Conservation (phyloP, 2,797 vertebrate genomes). For the Podarcis siculus region DNA sequence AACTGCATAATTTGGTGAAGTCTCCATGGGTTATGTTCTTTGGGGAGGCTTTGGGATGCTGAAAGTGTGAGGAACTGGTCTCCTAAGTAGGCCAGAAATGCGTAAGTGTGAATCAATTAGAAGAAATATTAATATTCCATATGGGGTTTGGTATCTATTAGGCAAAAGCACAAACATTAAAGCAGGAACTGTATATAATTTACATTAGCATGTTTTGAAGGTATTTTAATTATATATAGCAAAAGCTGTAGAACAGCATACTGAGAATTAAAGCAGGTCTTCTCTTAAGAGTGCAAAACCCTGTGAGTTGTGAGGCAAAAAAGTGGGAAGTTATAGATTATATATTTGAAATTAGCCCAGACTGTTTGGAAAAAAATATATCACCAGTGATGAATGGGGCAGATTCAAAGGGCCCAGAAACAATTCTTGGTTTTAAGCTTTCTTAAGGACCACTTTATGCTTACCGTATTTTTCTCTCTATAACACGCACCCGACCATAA, state of each 20-base stretch:
- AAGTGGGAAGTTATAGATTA: neutral
- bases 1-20: neutral
- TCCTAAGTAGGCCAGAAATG: neutral
- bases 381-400: too few species aligned
- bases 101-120: neutral
- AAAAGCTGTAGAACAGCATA: neutral
- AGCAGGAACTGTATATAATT: neutral
- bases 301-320: neutral
- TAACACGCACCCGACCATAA: too few species aligned
- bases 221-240: neutral
- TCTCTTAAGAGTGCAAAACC: neutral
- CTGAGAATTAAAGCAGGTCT: neutral
- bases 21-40: neutral
- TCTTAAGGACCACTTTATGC: slow-evolving; percentile 10
- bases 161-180: neutral
- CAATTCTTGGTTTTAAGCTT: too few species aligned
- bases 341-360: neutral
- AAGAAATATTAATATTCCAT: neutral
- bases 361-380: too few species aligned
- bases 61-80: neutral
- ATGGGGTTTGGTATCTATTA: neutral
- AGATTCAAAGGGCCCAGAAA: too few species aligned
- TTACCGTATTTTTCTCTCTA: too few species aligned
- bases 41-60: neutral
- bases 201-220: neutral